Base-by-base conservation (phyloP, 2,797 vertebrate species). In the Micrastur ruficollis region DNA sequence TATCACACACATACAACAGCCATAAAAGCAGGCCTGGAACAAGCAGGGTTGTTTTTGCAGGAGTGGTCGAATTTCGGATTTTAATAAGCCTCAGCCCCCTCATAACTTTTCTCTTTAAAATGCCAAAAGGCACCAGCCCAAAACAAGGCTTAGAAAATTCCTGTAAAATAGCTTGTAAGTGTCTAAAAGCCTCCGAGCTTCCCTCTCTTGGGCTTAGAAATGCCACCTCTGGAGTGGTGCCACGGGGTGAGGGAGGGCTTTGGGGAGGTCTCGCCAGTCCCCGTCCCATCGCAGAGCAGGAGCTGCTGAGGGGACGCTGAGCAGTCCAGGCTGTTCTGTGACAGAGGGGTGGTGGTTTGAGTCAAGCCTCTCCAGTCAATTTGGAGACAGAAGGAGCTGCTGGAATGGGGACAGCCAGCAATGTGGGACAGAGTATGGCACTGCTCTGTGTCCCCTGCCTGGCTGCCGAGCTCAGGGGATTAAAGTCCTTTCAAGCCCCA, bases 51-150 rank as follows among this genome's bases (percentile, higher is more conserved):
- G 71, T 89, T 97, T 96, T 70, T 93, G 93, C 81, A 95, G 93
- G 95, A 96, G 82, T 84, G 81, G 73, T 86, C 4, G 81, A 87
- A 53, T 95, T 96, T 87, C 2, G 32, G 85, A 42, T 79, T 97
- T 97, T 97, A 96, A 96, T 94, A 86, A 94, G 94, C 63, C 95
- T 94, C 95, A 89, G 58, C 42, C 44, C 50, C 20, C 84, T 73
- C 65, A 26, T 95, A 93, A 53, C 80, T 93, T 89, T 93, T 89
- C 85, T 84, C 86, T 96, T 93, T 96, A 93, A 96, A 96, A 93
- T 85, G 65, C 92, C 81, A 91, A 94, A 93, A 94, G 93, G 95
- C 85, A 91, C 79, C 82, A 95, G 81, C 93, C 91, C 95, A 93
- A 95, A 94, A 78, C 36, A 63, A 92, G 65, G 47, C 91, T 95